A percentile compares a stretch with the other conserved stretches of the same genome.
Evolutionary conservation across 2,888 invertebrate genomes (phyloP).

Genomic region (Tineola bisselliella): DNA sequence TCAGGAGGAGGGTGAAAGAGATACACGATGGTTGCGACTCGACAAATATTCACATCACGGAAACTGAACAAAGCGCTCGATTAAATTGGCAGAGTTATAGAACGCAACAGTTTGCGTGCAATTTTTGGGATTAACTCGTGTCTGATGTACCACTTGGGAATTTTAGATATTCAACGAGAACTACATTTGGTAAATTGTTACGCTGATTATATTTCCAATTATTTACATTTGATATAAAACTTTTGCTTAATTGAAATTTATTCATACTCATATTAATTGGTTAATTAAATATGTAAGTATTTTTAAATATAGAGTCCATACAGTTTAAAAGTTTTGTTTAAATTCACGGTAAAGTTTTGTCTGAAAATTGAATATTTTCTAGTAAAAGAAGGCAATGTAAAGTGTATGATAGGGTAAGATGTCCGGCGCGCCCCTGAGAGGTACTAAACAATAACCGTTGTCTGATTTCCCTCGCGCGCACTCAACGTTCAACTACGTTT

Average conservation of each 20-base stretch:
- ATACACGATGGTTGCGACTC: slow-evolving; percentile 16
- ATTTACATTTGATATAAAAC: too few relatives aligned
- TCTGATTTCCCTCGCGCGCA: slow-evolving; percentile 31
- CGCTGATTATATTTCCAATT: too few relatives aligned
- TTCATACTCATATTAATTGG: too few relatives aligned
- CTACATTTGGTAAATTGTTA: too few relatives aligned
- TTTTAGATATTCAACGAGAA: neutral
- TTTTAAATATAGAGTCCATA: too few relatives aligned
- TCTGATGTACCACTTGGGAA: neutral
- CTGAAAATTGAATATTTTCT: neutral
- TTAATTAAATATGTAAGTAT: too few relatives aligned
- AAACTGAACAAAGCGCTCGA: slow-evolving; percentile 48
- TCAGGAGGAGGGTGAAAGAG: slow-evolving; percentile 26
- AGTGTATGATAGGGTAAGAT: neutral
- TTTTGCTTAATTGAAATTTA: too few relatives aligned
- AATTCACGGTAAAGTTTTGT: too few relatives aligned
- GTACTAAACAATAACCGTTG: slow-evolving; percentile 17
- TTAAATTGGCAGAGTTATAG: slow-evolving; percentile 32
- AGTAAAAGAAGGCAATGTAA: neutral
- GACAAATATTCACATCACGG: slow-evolving; percentile 47
- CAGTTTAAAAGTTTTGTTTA: too few relatives aligned
- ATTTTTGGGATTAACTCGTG: slow-evolving; percentile 9
- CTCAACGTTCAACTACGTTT: slow-evolving; percentile 19
- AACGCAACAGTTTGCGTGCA: slow-evolving; percentile 12
- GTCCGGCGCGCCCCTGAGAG: slow-evolving; percentile 7